Percentiles rank a stretch among this genome's conserved stretches.
phyloP scores from a whole-genome alignment of 2,113 vertebrate species.

The Sinocyclocheilus maitianheensis region DNA sequence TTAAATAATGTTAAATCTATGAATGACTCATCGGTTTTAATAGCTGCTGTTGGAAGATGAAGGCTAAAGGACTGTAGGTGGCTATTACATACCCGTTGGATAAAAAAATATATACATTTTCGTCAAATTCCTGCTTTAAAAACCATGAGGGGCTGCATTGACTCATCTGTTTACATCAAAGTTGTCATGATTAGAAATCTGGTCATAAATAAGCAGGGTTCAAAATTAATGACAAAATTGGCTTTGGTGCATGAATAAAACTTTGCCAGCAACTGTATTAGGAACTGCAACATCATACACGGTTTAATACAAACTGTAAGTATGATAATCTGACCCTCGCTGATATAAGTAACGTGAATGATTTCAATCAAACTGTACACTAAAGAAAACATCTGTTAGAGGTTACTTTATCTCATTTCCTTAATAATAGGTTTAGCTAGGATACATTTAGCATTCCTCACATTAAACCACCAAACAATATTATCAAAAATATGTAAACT shows the following conservation, averaged over 20 bases:
- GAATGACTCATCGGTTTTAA: constrained; percentile 58
- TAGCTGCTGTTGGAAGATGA: constrained; percentile 62
- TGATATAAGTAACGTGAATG: too few species aligned
- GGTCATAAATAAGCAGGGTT: background rate
- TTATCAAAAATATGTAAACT: background rate
- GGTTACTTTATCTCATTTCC: background rate
- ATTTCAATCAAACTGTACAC: too few species aligned
- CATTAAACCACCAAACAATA: background rate
- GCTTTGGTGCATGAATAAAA: too few species aligned
- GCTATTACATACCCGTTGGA: constrained; percentile 57
- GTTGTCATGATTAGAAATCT: constrained; percentile 54
- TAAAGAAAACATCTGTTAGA: background rate
- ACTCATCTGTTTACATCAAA: constrained; percentile 73
- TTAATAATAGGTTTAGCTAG: background rate
- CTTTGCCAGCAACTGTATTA: too few species aligned
- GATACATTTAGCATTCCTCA: background rate
- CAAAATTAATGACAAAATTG: background rate
- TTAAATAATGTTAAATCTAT: constrained; percentile 54
- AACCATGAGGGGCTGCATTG: constrained; percentile 61
- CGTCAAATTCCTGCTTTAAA: background rate
- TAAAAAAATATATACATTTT: too few species aligned
- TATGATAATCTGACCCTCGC: too few species aligned
- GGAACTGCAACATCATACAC: too few species aligned
- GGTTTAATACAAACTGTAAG: background rate
- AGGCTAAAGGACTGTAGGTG: constrained; percentile 63